phyloP scores from a whole-genome alignment of 1,140 invertebrate species.

The Ephestia elutella region DNA sequence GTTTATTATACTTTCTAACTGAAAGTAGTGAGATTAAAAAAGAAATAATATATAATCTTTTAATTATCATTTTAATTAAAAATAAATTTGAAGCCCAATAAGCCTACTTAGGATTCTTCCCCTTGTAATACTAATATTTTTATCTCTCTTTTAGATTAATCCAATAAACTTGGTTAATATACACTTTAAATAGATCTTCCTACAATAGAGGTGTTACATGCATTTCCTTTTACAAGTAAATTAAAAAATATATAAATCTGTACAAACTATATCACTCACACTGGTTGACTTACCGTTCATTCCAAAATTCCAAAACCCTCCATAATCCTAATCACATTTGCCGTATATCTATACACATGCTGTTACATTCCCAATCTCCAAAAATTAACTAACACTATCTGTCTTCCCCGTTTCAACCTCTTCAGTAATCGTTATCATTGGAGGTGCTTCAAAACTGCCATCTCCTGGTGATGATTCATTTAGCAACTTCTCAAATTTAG shows the following conservation, averaged over 20 bases:
- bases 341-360: slow-evolving; percentile 50
- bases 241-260: too few relatives aligned
- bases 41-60: background rate
- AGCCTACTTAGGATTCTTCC: too few relatives aligned
- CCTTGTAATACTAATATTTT: too few relatives aligned
- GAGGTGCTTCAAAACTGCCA: slow-evolving; percentile 44
- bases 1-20: background rate
- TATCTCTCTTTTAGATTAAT: too few relatives aligned
- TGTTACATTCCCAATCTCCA: slow-evolving; percentile 23
- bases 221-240: too few relatives aligned
- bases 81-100: too few relatives aligned
- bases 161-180: too few relatives aligned
- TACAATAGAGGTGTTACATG: too few relatives aligned
- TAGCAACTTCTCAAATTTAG: slow-evolving; percentile 66
- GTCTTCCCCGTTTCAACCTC: slow-evolving; percentile 60
- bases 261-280: background rate
- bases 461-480: slow-evolving; percentile 66
- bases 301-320: slow-evolving; percentile 5
- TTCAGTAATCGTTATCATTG: slow-evolving; percentile 71
- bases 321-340: slow-evolving; percentile 24
- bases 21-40: slow-evolving; percentile 2
- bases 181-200: too few relatives aligned
- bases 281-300: background rate
- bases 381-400: slow-evolving; percentile 66
- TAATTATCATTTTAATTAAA: too few relatives aligned